These are phyloP conservation scores for Syngnathoides biaculeatus DNA, from an alignment of 2,113 vertebrate genomes.

Conservation along the genomic window DNA sequence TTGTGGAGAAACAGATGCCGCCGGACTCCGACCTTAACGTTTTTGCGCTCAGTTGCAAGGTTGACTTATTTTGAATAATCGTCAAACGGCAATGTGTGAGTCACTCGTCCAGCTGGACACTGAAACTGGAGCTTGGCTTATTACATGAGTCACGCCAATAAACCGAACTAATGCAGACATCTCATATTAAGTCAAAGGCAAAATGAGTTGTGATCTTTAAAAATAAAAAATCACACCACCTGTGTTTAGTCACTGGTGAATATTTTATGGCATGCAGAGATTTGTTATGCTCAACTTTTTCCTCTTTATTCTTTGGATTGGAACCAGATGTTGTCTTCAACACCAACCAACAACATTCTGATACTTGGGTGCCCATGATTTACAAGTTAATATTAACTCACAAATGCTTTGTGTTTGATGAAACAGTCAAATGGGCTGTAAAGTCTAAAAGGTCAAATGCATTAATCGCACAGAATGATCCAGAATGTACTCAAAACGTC, in stretches of 20 bases:
- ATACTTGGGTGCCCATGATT: background rate
- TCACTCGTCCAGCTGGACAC: slow-evolving; percentile 21
- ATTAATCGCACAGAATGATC: background rate
- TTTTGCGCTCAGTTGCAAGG: slow-evolving; percentile 27
- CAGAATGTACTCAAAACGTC: too few relatives aligned
- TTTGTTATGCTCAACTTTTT: slow-evolving; percentile 1
- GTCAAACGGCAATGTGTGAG: slow-evolving; percentile 41
- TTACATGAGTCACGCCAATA: slow-evolving; percentile 18
- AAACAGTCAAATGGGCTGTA: background rate
- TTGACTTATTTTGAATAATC: slow-evolving; percentile 55
- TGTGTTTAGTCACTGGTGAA: too few relatives aligned
- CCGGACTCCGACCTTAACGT: too few relatives aligned
- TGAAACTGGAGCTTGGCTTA: slow-evolving; percentile 13
- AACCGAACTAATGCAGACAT: too few relatives aligned
- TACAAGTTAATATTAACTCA: background rate
- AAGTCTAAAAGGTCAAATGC: background rate
- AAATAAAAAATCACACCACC: too few relatives aligned
- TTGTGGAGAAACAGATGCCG: too few relatives aligned
- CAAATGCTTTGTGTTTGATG: background rate
- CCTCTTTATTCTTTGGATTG: background rate
- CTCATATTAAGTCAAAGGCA: too few relatives aligned
- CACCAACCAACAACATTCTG: background rate
- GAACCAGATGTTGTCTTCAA: background rate
- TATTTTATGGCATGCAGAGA: slow-evolving; percentile 24
- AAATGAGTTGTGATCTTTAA: too few relatives aligned